Base-by-base conservation (phyloP, 2,888 invertebrate genomes). In the Hylaea fasciaria region DNA sequence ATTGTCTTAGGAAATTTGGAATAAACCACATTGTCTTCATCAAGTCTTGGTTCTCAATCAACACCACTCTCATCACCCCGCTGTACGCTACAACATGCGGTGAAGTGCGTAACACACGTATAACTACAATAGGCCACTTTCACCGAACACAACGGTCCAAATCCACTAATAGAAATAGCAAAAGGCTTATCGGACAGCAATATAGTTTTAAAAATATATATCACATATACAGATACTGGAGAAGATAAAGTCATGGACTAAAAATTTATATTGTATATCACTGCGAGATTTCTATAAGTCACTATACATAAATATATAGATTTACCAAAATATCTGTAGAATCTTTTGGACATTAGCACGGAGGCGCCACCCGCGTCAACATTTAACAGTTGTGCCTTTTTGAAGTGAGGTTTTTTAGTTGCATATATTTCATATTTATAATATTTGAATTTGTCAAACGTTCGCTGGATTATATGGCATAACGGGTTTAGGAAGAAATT, bases 141-240 rank as follows among this genome's bases (percentile, higher is more conserved):
- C 39, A 49, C 17, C 45, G 54, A 62, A 68, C 54, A 62, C 52
- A 56, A 16, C 32, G 52, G 54, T 66, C 46, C 49, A 58, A 57
- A 8, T 55, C 39, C 17, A 46, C 29, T 48, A 54, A 54, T 56
- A 56, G 44, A 53, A n/a, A 60, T 51, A 37, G 43, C 43, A 54
- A 46, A 50, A 45, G 14, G 45, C 54, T 61, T 54, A 59, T 50
- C 14, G 32, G 55, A 43, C 50, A 64, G 45, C 48, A 57, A 57
- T 64, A 60, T 11, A 64, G 41, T 37, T 62, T 57, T 64, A 60
- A 54, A 61, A 66, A 63, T 61, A 47, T 62, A 45, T 62, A 66
- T 68, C 66, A 66, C 68, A 69, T 62, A 62, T 5, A 44, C 48
- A 48, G 41, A 45, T 11, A 7, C 41, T 32, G 51, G 32, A 59